Percentiles rank a stretch among this genome's conserved stretches.
phyloP scores from a whole-genome alignment of 2,888 invertebrate genomes.

The Sinopyrophorus schimmeli region DNA sequence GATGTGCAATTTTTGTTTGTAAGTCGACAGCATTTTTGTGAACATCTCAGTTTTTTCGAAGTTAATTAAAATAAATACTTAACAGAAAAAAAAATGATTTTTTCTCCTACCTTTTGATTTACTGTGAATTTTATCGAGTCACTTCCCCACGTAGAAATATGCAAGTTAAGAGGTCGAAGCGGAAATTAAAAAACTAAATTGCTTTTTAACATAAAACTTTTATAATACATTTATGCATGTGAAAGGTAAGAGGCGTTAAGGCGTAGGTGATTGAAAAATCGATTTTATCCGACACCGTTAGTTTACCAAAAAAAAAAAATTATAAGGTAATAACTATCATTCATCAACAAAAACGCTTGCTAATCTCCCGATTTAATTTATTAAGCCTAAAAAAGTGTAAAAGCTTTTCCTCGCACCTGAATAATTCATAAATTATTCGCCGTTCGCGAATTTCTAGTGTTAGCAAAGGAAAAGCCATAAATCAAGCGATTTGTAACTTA shows the following conservation, averaged over 20 bases:
- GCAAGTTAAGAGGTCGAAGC: constrained; percentile 5
- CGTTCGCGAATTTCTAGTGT: too few species aligned
- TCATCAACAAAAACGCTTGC: constrained; percentile 9
- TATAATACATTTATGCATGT: constrained; percentile 1
- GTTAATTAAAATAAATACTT: too few species aligned
- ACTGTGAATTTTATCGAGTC: constrained; percentile 7
- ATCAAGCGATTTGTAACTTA: too few species aligned
- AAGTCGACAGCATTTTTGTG: constrained; percentile 1
- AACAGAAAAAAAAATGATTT: too few species aligned
- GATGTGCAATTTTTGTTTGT: constrained; percentile 32
- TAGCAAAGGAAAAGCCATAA: too few species aligned
- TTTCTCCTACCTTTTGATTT: too few species aligned
- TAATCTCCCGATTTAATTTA: too few species aligned
- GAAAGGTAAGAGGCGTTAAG: constrained; percentile 3
- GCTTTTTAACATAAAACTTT: constrained; percentile 8
- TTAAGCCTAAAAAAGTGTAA: too few species aligned
- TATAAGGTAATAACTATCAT: constrained; percentile 14
- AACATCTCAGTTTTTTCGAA: too few species aligned
- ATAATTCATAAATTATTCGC: too few species aligned
- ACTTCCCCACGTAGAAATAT: constrained; percentile 8
- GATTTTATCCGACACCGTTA: constrained; percentile 10
- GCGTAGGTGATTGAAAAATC: constrained; percentile 14
- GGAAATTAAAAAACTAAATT: constrained; percentile 10
- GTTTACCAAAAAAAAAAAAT: too few species aligned
- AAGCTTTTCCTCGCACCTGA: too few species aligned